Base-by-base conservation (phyloP, 2,797 vertebrate genomes). In the Protonibea diacanthus region DNA sequence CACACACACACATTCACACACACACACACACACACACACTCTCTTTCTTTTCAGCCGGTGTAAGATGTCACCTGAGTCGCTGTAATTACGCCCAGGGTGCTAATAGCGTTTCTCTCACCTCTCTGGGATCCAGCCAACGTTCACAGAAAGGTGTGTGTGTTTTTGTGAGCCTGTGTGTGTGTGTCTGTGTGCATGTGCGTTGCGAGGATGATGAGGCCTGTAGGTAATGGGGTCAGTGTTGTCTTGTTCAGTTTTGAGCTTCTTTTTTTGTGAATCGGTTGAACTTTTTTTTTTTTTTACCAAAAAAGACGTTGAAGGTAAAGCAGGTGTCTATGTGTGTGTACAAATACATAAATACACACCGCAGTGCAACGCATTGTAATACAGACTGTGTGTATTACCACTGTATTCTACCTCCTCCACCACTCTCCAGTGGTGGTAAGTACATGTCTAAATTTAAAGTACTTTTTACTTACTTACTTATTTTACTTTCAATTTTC, bases 21-120 rank as follows among this genome's bases (percentile, higher is more conserved):
- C n/a, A n/a, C n/a, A n/a, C n/a, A n/a, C n/a, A n/a, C n/a, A n/a
- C 69, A 58, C 71, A 56, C 2, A 29, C 29, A 33, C 33, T 2
- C 49, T 59, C 66, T 75, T 67, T 82, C 66, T 79, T 71, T 85
- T 60, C 77, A 88, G 81, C 71, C 58, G 75, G 92, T 91, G 90
- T 94, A 93, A 90, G 86, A 90, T 93, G 94, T 95, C 93, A 94
- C 88, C 93, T 88, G 90, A 94, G 91, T 92, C 82, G 91, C 91
- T 94, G 92, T 95, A 95, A 95, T 96, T 96, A 95, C 84, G 86
- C 82, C 78, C 85, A 88, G 88, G 92, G 94, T 95, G 92, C 90
- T 93, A 95, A 95, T 94, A 94, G 92, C 83, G 61, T 93, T 94
- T 93, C 92, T 94, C 91, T 94, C 93, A 90, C 91, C 89, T 91